Evolutionary conservation across 2,888 invertebrate species (phyloP).

Genomic region (Macrophya alboannulata): DNA sequence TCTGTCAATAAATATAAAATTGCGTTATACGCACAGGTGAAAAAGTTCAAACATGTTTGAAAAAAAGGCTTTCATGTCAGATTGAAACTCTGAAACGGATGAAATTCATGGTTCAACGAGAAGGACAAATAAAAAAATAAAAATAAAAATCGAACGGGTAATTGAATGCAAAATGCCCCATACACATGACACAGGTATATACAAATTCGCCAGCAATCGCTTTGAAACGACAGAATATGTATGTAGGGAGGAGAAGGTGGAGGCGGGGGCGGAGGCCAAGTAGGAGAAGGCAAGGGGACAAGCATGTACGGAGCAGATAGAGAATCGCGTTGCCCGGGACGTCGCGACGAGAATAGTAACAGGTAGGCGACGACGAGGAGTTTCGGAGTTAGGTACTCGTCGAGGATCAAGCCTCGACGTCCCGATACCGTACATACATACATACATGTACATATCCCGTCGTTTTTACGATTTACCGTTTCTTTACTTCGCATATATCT

Average conservation of each 20-base stretch:
- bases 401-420: slow-evolving; percentile 11
- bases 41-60: no score
- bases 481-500: background rate
- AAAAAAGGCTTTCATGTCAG: no score
- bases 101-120: no score
- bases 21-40: no score
- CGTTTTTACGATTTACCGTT: slow-evolving; percentile 2
- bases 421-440: background rate
- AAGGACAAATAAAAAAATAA: background rate
- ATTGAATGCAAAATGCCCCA: background rate
- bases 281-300: background rate
- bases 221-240: background rate
- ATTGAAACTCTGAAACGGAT: no score
- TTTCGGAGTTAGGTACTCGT: slow-evolving; percentile 26
- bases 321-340: slow-evolving; percentile 72
- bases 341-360: slow-evolving; percentile 78
- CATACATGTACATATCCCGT: background rate
- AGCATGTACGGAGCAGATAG: background rate
- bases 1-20: no score
- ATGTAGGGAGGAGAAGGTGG: background rate
- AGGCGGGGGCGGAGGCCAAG: background rate
- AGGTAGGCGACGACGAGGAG: slow-evolving; percentile 72
- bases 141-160: background rate
- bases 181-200: background rate
- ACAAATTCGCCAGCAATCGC: background rate